A percentile compares a stretch with the other conserved stretches of the same genome.
Conservation (phyloP, 2,113 vertebrate species). For the Asarcornis scutulata region DNA sequence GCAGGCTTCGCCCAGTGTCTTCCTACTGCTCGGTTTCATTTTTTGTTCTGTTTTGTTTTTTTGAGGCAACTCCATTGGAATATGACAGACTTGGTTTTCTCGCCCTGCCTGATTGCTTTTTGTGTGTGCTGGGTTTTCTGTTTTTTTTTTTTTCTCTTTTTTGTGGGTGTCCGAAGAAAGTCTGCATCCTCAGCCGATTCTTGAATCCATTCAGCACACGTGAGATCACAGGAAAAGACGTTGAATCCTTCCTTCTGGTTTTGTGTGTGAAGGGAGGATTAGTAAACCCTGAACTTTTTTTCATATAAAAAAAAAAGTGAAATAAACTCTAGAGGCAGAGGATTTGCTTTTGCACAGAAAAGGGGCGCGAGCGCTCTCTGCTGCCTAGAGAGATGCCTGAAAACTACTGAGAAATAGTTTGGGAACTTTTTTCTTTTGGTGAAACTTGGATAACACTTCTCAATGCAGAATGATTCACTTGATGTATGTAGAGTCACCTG, state of each 20-base stretch:
- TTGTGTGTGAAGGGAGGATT: constrained; percentile 41
- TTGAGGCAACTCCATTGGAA: constrained; percentile 19
- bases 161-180: constrained; percentile 24
- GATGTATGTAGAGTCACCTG: constrained; percentile 53
- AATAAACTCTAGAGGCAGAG: constrained; percentile 77
- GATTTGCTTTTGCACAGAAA: constrained; percentile 72
- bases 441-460: constrained; percentile 68
- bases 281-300: constrained; percentile 29
- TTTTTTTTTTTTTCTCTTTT: not conserved
- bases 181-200: not conserved
- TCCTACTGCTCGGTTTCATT: not conserved
- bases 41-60: not conserved
- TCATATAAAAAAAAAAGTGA: not conserved
- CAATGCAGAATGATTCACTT: constrained; percentile 72
- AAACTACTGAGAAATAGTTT: constrained; percentile 70
- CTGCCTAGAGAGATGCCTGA: constrained; percentile 66
- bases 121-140: not conserved
- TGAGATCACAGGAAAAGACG: constrained; percentile 67
- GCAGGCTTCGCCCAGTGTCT: not conserved
- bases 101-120: not conserved
- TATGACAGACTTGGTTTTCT: not conserved
- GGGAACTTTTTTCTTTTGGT: constrained; percentile 39
- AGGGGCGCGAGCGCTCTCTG: constrained; percentile 64
- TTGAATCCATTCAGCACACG: constrained; percentile 48
- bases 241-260: constrained; percentile 24